These are phyloP conservation scores for Drosophila teissieri DNA, from an alignment of 1,140 invertebrate genomes.

Conservation along the genomic window DNA sequence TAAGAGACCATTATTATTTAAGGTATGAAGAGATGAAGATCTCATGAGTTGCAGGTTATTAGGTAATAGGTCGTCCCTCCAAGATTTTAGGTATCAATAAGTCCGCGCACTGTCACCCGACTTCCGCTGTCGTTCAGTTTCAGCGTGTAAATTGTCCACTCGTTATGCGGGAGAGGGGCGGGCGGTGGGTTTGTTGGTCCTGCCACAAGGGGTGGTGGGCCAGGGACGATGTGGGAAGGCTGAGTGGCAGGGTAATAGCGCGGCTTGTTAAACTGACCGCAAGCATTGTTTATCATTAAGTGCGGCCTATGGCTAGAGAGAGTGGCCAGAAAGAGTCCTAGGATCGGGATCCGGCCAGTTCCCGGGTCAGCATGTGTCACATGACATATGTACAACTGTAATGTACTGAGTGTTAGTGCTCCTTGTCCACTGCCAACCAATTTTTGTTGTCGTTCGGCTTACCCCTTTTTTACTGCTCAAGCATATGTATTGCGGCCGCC, in stretches of 20 bases:
- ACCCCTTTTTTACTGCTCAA: conserved; percentile 21
- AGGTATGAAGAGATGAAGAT: neutral
- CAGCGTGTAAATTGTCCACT: conserved; percentile 81
- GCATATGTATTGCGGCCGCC: conserved; percentile 68
- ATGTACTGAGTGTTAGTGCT: conserved; percentile 27
- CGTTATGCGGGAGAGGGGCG: conserved; percentile 56
- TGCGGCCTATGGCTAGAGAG: conserved; percentile 35
- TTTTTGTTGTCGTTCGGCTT: conserved; percentile 16
- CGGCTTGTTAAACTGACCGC: conserved; percentile 82
- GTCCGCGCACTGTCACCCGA: conserved; percentile 9
- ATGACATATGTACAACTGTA: conserved; percentile 68
- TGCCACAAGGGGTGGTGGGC: neutral
- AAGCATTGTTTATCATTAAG: conserved; percentile 84
- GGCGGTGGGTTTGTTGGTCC: neutral
- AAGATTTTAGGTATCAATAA: conserved; percentile 26
- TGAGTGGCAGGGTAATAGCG: conserved; percentile 76
- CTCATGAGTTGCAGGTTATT: neutral
- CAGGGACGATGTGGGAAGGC: conserved; percentile 1
- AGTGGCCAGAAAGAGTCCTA: neutral
- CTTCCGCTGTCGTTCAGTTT: conserved; percentile 54
- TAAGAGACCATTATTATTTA: too few relatives aligned
- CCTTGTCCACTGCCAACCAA: conserved; percentile 15
- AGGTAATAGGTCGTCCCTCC: neutral
- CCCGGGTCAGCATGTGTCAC: conserved; percentile 66
- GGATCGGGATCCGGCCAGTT: conserved; percentile 27